phyloP scores from a whole-genome alignment of 1,140 invertebrate genomes.

The Caerostris darwini region DNA sequence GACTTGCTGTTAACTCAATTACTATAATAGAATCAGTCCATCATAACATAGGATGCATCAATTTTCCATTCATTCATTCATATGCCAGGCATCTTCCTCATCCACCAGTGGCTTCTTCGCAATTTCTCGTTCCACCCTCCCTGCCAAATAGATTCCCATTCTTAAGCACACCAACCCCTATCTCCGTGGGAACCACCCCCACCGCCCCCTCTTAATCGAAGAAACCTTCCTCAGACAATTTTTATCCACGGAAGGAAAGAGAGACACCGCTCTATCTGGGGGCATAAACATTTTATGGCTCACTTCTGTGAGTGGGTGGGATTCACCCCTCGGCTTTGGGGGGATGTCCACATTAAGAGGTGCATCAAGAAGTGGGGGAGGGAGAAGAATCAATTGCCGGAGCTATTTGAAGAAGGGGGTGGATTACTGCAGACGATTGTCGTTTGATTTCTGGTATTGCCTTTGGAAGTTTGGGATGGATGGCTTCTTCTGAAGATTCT shows the following conservation, averaged over 20 bases:
- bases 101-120: neutral
- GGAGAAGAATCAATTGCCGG: constrained; percentile 36
- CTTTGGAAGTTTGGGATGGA: too few species aligned
- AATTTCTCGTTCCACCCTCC: neutral
- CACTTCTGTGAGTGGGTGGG: constrained; percentile 34
- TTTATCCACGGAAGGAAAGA: constrained; percentile 36
- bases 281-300: constrained; percentile 49
- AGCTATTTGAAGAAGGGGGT: constrained; percentile 7
- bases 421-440: constrained; percentile 21
- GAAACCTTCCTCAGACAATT: constrained; percentile 18
- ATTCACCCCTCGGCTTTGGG: neutral
- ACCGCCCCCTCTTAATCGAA: constrained; percentile 2
- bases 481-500: too few species aligned
- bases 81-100: neutral
- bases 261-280: constrained; percentile 16
- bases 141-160: neutral
- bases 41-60: neutral
- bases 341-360: constrained; percentile 50
- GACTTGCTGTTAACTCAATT: neutral
- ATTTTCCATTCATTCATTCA: neutral
- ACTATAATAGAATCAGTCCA: neutral
- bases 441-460: constrained; percentile 9
- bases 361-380: neutral
- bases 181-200: neutral
- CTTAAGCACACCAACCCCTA: neutral